Evolutionary conservation across 2,113 vertebrate genomes (phyloP).

Genomic region (Epinephelus fuscoguttatus): DNA sequence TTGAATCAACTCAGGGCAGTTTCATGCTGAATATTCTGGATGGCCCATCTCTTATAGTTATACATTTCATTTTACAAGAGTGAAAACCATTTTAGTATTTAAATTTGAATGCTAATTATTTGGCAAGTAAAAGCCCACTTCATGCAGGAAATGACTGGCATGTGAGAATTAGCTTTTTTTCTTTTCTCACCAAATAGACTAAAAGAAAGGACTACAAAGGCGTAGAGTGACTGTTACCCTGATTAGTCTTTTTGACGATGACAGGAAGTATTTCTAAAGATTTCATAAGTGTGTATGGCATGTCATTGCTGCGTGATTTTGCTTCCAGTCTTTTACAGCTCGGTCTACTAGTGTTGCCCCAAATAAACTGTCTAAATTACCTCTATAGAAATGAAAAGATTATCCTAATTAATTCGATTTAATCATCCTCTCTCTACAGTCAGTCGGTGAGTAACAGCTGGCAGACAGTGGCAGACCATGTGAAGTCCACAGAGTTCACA

Average conservation of each 20-base stretch:
- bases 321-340: neutral
- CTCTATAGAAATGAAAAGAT: neutral
- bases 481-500: constrained; percentile 89
- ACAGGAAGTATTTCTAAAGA: constrained; percentile 29
- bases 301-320: constrained; percentile 19
- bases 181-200: neutral
- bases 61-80: constrained; percentile 2
- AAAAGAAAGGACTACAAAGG: constrained; percentile 3
- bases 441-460: constrained; percentile 97
- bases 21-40: constrained; percentile 8
- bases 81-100: constrained; percentile 6
- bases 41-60: neutral
- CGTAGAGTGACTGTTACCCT: neutral
- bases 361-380: neutral
- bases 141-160: constrained; percentile 18
- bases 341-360: neutral
- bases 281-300: neutral
- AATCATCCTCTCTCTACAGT: constrained; percentile 73
- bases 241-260: constrained; percentile 17
- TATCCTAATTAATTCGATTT: constrained; percentile 17
- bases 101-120: constrained; percentile 18
- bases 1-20: constrained; percentile 19
- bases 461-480: constrained; percentile 94
- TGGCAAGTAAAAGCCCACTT: constrained; percentile 15
- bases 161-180: neutral